Evolutionary conservation across 30 jellyfish, hydroid and myxozoan species (phyloP).

Genomic region (Pelagia noctiluca): DNA sequence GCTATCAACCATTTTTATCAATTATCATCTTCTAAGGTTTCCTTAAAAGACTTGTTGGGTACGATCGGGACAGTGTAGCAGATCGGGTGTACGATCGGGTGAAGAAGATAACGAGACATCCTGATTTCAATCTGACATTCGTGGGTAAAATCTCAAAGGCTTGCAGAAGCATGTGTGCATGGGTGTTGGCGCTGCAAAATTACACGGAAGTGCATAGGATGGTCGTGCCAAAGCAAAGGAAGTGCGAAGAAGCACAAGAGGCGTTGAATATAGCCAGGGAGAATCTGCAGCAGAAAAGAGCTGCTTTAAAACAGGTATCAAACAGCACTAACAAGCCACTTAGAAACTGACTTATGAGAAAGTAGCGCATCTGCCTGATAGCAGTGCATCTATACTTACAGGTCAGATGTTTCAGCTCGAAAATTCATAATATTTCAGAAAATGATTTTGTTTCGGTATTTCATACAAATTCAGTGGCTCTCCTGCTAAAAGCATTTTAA

Average conservation of each 20-base stretch:
- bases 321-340: too few relatives aligned
- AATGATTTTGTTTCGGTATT: too few relatives aligned
- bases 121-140: slow-evolving; percentile 88
- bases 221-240: slow-evolving; percentile 88
- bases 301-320: slow-evolving; percentile 75
- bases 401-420: too few relatives aligned
- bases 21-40: too few relatives aligned
- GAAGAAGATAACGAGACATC: slow-evolving; percentile 77
- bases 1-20: too few relatives aligned
- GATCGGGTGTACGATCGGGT: slow-evolving; percentile 76
- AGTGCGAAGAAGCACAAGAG: slow-evolving; percentile 87
- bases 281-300: slow-evolving; percentile 67
- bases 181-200: slow-evolving; percentile 93
- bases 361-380: too few relatives aligned
- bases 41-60: slow-evolving; percentile 71
- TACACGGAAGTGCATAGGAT: slow-evolving; percentile 85
- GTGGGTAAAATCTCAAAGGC: slow-evolving; percentile 93
- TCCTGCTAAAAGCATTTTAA: too few relatives aligned
- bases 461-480: too few relatives aligned
- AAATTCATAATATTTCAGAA: too few relatives aligned
- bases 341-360: too few relatives aligned
- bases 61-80: slow-evolving; percentile 78
- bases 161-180: slow-evolving; percentile 92
- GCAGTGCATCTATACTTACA: too few relatives aligned
- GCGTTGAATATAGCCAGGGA: slow-evolving; percentile 77